These are phyloP conservation scores for Cuculus canorus DNA, from an alignment of 2,797 vertebrate genomes.

Conservation along the genomic window DNA sequence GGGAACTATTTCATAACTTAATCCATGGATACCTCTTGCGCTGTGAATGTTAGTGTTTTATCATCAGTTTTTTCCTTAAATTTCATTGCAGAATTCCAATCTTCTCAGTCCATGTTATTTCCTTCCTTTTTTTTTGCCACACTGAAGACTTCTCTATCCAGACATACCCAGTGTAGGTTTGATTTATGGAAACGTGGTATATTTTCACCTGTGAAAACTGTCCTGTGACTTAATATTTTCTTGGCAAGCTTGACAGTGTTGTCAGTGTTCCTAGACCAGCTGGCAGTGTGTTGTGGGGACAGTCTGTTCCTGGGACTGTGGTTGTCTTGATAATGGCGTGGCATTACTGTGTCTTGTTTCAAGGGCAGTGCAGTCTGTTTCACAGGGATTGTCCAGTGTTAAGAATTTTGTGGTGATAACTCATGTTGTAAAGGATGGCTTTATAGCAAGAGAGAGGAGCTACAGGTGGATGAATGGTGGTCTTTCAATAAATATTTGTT, in stretches of 20 bases:
- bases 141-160: background rate
- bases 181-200: background rate
- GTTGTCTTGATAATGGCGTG: background rate
- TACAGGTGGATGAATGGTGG: background rate
- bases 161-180: background rate
- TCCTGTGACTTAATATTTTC: background rate
- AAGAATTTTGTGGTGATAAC: background rate
- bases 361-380: background rate
- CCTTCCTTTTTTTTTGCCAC: background rate
- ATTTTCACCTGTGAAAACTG: background rate
- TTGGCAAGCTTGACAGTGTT: background rate
- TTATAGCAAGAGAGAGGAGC: background rate
- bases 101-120: background rate
- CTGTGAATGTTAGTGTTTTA: background rate
- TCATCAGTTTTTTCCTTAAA: background rate
- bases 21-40: background rate
- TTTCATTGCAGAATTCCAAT: background rate
- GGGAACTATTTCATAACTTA: background rate
- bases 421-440: background rate
- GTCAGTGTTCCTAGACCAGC: background rate
- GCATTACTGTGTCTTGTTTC: background rate
- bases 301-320: background rate
- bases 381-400: background rate
- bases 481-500: background rate
- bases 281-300: constrained; percentile 3